Percentiles rank a stretch among this genome's conserved stretches.
phyloP scores from a whole-genome alignment of 2,888 invertebrate species.

The Lithodes maja region DNA sequence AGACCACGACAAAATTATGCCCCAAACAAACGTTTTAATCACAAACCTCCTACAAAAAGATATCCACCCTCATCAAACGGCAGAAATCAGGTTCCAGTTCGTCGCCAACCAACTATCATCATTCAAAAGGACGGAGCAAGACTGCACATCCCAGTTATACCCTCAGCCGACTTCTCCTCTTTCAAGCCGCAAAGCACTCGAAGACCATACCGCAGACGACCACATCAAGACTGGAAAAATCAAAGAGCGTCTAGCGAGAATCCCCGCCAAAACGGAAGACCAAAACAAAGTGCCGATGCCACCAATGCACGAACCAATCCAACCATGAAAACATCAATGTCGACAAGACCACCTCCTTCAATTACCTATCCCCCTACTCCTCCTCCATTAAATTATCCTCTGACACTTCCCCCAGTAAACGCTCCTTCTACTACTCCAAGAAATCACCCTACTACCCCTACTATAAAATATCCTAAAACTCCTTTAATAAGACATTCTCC shows the following conservation, averaged over 20 bases:
- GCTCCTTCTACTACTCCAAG: not conserved
- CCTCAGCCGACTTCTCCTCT: constrained; percentile 8
- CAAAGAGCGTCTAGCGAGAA: not conserved
- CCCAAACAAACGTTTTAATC: not conserved
- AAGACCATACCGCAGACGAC: not conserved
- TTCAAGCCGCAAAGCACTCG: constrained; percentile 3
- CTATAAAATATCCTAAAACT: not conserved
- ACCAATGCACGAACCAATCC: not conserved
- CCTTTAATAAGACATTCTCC: not conserved
- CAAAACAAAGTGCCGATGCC: not conserved
- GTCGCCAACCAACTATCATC: not conserved
- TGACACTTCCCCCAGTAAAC: not conserved
- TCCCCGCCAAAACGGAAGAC: not conserved
- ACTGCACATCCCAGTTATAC: constrained; percentile 8
- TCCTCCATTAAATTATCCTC: no score
- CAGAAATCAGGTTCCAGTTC: not conserved
- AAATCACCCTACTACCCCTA: not conserved
- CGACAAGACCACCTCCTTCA: no score
- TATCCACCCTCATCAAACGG: not conserved
- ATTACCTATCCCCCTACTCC: no score
- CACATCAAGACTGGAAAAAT: not conserved
- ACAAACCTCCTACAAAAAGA: not conserved
- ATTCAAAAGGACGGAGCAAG: constrained; percentile 1
- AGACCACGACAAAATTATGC: not conserved
- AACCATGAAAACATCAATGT: no score